Base-by-base conservation (phyloP, 2,113 vertebrate species). In the Eclectus roratus region DNA sequence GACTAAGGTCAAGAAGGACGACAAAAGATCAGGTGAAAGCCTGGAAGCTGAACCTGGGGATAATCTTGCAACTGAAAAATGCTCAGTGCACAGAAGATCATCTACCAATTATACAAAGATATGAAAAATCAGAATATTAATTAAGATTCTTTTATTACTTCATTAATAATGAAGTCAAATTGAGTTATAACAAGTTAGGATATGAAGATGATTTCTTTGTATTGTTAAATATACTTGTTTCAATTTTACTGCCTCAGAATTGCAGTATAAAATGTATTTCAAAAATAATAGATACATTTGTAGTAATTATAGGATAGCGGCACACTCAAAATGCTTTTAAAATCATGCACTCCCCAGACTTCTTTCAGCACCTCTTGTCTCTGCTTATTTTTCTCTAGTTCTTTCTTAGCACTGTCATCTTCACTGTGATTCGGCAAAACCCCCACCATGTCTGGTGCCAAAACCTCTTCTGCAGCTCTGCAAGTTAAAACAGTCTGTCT, bases 201-300 rank as follows among this genome's bases (percentile, higher is more conserved):
- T 65, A 81, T 79, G 90, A 91, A 81, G 74, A 96, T 63, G 35
- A 96, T 94, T 61, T 70, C 82, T 95, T 94, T 96, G 74, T 94
- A 85, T 96, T 96, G 65, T 78, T 97, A 97, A 97, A 95, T 91
- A 44, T 68, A 92, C 94, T 97, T 96, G 33, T 93, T 73, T 98
- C 96, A 97, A 95, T 95, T 97, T 97, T 96, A 94, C 58, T 90
- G 41, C 93, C 95, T 93, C 89, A 89, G 86, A 97, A 96, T 84
- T 96, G 73, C 65, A 89, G 79, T 31, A 93, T 89, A 78, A 85
- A 93, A 87, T 82, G 15, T 63, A 77, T 65, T 83, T 89, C 16
- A 91, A 76, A 87, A 88, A 60, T 46, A 91, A 80, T 77, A 94
- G 78, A 92, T 74, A 84, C 33, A 91, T 96, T 94, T 96, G 25